phyloP scores from a whole-genome alignment of 2,113 vertebrate genomes.

The Vidua chalybeata region DNA sequence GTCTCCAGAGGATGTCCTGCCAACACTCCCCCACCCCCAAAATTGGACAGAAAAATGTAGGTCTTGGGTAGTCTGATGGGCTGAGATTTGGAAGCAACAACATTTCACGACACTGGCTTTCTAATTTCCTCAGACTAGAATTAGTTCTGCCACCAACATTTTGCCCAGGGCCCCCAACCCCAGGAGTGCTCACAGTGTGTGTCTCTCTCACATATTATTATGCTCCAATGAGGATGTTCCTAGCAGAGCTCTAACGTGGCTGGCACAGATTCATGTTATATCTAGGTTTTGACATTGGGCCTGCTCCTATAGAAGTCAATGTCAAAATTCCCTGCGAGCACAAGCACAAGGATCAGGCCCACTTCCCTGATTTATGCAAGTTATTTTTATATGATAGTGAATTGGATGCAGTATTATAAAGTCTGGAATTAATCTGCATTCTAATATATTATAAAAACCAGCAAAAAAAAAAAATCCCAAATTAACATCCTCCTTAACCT shows the following conservation, averaged over 20 bases:
- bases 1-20: conserved; percentile 49
- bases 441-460: conserved; percentile 50
- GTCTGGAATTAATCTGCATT: conserved; percentile 67
- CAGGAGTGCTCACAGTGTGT: conserved; percentile 63
- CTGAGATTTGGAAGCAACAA: conserved; percentile 52
- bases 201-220: conserved; percentile 58
- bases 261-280: conserved; percentile 66
- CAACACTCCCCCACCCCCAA: conserved; percentile 42
- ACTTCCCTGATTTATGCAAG: conserved; percentile 50
- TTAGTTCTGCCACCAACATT: conserved; percentile 53
- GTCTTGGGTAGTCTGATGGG: conserved; percentile 29
- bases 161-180: conserved; percentile 60
- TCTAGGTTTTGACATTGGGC: conserved; percentile 67
- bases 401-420: conserved; percentile 60
- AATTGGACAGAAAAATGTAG: conserved; percentile 46
- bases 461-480: conserved; percentile 33
- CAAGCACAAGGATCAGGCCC: not conserved
- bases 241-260: conserved; percentile 52
- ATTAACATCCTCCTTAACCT: conserved; percentile 69
- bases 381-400: conserved; percentile 50
- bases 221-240: conserved; percentile 65
- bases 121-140: conserved; percentile 61
- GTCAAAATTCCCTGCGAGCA: conserved; percentile 30
- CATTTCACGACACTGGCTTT: conserved; percentile 59
- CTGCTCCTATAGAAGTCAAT: conserved; percentile 50